Evolutionary conservation across 2,797 vertebrate species (phyloP).

Genomic region (Parauchenoglanis punctatus): DNA sequence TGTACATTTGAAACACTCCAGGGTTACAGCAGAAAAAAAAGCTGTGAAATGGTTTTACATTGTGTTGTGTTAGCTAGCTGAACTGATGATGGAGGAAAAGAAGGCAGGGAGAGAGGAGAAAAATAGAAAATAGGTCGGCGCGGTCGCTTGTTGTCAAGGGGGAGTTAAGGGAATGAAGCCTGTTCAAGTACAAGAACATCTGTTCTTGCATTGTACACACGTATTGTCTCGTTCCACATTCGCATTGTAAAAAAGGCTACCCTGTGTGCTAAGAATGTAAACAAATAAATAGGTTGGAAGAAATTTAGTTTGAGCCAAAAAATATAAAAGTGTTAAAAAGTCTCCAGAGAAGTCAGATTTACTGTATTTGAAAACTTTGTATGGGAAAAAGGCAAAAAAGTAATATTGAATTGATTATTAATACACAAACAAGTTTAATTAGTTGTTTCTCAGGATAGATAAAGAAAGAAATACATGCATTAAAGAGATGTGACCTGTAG

Average conservation of each 20-base stretch:
- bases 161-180: background rate
- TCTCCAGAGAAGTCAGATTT: background rate
- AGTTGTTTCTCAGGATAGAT: background rate
- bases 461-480: background rate
- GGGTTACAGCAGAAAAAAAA: background rate
- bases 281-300: background rate
- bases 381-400: background rate
- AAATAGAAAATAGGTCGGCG: constrained; percentile 6
- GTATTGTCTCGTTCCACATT: background rate
- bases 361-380: background rate
- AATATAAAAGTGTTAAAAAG: background rate
- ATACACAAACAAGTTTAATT: background rate
- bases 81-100: background rate
- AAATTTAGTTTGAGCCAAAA: background rate
- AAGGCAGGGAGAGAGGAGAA: background rate
- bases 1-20: background rate
- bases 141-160: constrained; percentile 19
- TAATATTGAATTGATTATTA: background rate
- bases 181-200: background rate
- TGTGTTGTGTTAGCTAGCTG: background rate
- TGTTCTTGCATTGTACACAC: background rate
- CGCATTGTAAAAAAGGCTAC: background rate
- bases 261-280: background rate
- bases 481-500: background rate
- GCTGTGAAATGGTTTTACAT: background rate